Conservation (phyloP, 2,797 vertebrate species). For the Erpetoichthys calabaricus region DNA sequence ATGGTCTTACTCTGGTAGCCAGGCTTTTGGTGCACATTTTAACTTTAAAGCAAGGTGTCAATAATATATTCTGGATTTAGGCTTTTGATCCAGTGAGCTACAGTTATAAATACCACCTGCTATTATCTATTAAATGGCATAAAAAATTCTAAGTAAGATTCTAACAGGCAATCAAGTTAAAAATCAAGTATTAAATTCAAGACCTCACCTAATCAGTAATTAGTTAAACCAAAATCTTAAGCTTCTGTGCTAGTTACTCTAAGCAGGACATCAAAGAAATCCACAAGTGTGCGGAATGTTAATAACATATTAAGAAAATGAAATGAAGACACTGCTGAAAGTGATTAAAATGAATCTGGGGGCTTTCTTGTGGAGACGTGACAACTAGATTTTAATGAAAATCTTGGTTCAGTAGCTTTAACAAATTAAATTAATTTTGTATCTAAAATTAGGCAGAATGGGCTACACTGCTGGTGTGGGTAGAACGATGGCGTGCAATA, state of each 20-base stretch:
- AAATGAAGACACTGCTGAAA: slow-evolving; percentile 16
- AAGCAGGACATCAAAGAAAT: slow-evolving; percentile 23
- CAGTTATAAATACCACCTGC: no score
- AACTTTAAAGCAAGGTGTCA: no score
- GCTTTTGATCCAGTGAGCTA: no score
- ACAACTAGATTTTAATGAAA: slow-evolving; percentile 17
- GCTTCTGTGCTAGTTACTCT: slow-evolving; percentile 4
- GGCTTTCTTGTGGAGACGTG: slow-evolving; percentile 9
- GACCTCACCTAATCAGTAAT: slow-evolving; percentile 14
- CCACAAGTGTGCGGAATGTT: slow-evolving; percentile 16
- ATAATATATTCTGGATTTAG: no score
- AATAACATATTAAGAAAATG: slow-evolving; percentile 19
- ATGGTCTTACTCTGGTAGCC: no score
- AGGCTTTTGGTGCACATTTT: no score
- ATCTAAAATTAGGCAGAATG: no score
- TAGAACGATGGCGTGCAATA: no score
- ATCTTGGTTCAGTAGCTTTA: slow-evolving; percentile 13
- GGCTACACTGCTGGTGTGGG: no score
- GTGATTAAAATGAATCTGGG: slow-evolving; percentile 20
- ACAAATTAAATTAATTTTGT: slow-evolving; percentile 12
- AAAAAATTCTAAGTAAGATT: no score
- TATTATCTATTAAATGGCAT: no score
- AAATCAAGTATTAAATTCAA: slow-evolving; percentile 7
- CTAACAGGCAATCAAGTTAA: no score
- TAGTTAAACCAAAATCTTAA: slow-evolving; percentile 6